phyloP scores from a whole-genome alignment of 2,888 invertebrate species.

The Pterobdella sp. region DNA sequence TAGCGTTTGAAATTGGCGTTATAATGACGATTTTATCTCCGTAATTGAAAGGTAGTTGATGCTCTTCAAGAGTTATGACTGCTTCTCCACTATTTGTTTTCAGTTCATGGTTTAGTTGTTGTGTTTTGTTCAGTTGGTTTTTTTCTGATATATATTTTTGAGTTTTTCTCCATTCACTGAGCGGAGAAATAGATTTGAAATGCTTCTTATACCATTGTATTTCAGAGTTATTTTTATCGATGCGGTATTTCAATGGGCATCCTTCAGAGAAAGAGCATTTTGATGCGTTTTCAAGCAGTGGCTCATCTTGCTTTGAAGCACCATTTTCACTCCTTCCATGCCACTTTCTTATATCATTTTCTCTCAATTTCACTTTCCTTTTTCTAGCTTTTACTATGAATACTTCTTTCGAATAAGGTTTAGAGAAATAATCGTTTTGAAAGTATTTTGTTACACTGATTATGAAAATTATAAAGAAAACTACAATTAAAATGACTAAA shows the following conservation, averaged over 20 bases:
- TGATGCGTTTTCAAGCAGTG: background rate
- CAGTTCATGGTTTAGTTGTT: background rate
- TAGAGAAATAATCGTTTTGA: too few relatives aligned
- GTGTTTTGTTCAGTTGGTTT: background rate
- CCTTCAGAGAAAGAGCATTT: background rate
- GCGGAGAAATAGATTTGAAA: constrained; percentile 24
- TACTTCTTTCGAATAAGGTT: background rate
- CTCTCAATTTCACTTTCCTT: background rate
- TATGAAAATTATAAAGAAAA: background rate
- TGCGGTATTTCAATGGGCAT: background rate
- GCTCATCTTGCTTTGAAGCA: background rate
- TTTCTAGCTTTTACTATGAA: background rate
- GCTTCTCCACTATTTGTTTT: too few relatives aligned
- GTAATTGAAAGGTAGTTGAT: background rate
- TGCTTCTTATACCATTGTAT: constrained; percentile 5
- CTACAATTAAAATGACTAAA: background rate
- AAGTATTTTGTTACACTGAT: background rate
- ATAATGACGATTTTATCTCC: constrained; percentile 39
- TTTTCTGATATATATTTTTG: background rate
- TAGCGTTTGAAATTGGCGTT: constrained; percentile 44
- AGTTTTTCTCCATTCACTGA: background rate
- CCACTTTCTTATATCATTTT: background rate
- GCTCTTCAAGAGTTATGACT: background rate
- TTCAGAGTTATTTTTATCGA: background rate
- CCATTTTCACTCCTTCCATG: background rate